Evolutionary conservation across 2,113 vertebrate genomes (phyloP).

Genomic region (Ameiurus melas): DNA sequence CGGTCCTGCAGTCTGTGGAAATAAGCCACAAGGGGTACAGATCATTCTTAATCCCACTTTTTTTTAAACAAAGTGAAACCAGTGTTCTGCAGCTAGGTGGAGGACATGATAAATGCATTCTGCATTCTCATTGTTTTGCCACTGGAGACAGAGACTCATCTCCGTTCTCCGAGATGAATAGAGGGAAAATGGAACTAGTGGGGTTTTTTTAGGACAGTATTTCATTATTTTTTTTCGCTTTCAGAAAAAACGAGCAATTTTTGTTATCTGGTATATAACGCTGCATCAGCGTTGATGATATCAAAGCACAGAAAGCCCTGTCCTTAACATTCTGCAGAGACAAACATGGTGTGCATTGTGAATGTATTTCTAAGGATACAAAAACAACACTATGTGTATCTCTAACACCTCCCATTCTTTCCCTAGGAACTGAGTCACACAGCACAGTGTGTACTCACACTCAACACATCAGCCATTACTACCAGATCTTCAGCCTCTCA

Average conservation of each 20-base stretch:
- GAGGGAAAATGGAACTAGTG: too few species aligned
- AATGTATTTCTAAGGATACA: constrained; percentile 17
- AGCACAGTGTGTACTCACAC: not conserved
- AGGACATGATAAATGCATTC: not conserved
- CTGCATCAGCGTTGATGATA: not conserved
- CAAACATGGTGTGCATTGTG: not conserved
- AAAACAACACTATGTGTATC: constrained; percentile 9
- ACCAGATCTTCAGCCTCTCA: not conserved
- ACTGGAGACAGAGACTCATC: not conserved
- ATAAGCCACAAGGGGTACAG: not conserved
- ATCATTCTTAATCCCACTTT: not conserved
- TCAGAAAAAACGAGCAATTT: not conserved
- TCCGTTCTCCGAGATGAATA: not conserved
- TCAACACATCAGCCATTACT: constrained; percentile 2
- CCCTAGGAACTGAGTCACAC: not conserved
- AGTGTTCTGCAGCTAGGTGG: not conserved
- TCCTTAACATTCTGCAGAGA: not conserved
- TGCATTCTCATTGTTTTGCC: not conserved
- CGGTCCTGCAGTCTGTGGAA: not conserved
- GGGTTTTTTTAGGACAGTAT: not conserved
- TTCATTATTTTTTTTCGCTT: not conserved
- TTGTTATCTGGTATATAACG: not conserved
- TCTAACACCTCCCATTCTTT: not conserved
- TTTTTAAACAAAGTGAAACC: not conserved
- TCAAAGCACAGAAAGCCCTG: not conserved